Evolutionary conservation across 2,797 vertebrate species (phyloP), one percentile per base, ranked within the genome.

Genomic region (Brachyalestes nurse): DNA sequence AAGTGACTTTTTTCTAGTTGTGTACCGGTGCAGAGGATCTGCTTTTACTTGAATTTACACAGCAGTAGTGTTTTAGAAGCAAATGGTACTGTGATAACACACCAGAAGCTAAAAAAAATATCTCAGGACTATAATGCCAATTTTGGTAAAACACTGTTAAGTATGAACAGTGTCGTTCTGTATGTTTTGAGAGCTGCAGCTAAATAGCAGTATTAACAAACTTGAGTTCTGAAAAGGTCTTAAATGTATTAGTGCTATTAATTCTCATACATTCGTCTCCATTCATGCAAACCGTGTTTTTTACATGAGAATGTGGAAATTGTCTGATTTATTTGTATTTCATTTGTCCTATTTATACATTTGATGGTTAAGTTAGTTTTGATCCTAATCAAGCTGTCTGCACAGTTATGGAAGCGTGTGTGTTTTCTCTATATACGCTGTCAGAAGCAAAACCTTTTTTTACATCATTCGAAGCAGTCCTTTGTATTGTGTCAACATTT

Each of bases 11-110:
- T 8, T 47, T 65, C 58, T 51, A 72, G 53, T 72, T 55, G 49
- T 72, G 28, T 65, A 49, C 58, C 70, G 57, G 61, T 62, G 14
- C 19, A 82, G 19, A 28, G 72, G 74, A 65, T 75, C 47, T 82
- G 81, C 53, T 75, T 76, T 34, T 80, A 64, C 82, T 64, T 78
- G 77, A 66, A 47, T 51, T 72, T 85, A 72, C 79, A 65, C 76
- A 25, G 40, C 55, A 45, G 86, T 75, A 55, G 83, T 90, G 83
- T 88, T 83, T 86, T 87, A 85, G 89, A 87, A 90, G 85, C 55
- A 58, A 49, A 4, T 14, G 40, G 0, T 17, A 78, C 51, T 82
- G 51, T 75, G 69, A 79, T 64, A 72, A 67, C n/a, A 55, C 9
- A 14, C 45, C 25, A 60, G 53, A 61, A 40, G 38, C 57, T 47